phyloP scores from a whole-genome alignment of 2,113 vertebrate genomes.

The Nanorana parkeri region DNA sequence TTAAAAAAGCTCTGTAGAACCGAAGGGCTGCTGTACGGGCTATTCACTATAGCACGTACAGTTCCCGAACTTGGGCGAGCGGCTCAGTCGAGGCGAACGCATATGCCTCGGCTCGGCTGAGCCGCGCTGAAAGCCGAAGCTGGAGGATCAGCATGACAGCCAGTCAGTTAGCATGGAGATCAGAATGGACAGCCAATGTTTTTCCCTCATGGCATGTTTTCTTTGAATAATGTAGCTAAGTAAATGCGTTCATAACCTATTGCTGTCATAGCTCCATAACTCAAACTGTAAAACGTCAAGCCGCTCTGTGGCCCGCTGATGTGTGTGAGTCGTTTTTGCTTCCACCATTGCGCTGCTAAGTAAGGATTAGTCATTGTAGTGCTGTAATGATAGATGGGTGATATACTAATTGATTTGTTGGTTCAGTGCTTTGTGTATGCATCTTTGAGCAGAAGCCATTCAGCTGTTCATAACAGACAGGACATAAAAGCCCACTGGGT shows the following conservation, averaged over 20 bases:
- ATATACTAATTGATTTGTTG: conserved; percentile 46
- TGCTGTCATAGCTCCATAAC: background rate
- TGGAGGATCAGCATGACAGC: too few relatives aligned
- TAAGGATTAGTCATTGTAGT: conserved; percentile 29
- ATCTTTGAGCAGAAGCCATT: conserved; percentile 16
- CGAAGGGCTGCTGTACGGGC: too few relatives aligned
- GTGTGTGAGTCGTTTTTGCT: background rate
- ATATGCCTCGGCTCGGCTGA: too few relatives aligned
- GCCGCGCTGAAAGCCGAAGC: too few relatives aligned
- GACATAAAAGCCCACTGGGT: conserved; percentile 12
- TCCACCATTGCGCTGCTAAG: background rate
- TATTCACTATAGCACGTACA: too few relatives aligned
- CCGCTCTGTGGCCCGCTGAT: background rate
- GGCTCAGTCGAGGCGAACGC: too few relatives aligned
- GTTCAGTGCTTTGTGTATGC: conserved; percentile 38
- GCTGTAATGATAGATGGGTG: conserved; percentile 18
- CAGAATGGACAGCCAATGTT: too few relatives aligned
- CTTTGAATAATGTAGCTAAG: background rate
- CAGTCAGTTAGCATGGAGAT: too few relatives aligned
- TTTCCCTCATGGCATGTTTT: too few relatives aligned
- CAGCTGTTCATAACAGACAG: conserved; percentile 7
- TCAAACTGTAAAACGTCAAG: background rate
- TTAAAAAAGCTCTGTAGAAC: too few relatives aligned
- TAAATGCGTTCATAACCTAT: background rate
- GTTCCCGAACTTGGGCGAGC: too few relatives aligned